These are phyloP conservation scores for Magallana ariakensis DNA, from an alignment of 1,140 invertebrate genomes.

Conservation along the genomic window DNA sequence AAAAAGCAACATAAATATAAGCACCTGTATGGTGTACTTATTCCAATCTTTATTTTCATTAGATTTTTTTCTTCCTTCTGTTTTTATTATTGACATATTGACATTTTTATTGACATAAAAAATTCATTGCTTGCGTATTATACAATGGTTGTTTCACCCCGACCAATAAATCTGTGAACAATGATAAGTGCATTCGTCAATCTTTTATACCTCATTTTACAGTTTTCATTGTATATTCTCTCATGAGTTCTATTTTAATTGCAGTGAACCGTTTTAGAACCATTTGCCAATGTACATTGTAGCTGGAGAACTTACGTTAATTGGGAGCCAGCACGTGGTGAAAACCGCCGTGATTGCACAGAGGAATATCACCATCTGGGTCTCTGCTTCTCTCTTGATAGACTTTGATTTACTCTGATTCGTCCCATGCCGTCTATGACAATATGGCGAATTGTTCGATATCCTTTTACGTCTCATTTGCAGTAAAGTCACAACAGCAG, in stretches of 20 bases:
- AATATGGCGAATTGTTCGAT: slow-evolving; percentile 65
- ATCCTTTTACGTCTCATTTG: slow-evolving; percentile 69
- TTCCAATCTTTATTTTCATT: too few relatives aligned
- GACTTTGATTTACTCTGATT: slow-evolving; percentile 57
- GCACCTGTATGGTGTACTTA: too few relatives aligned
- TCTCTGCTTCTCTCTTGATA: slow-evolving; percentile 76
- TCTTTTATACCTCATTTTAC: too few relatives aligned
- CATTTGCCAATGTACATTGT: not conserved
- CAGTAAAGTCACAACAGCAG: slow-evolving; percentile 74
- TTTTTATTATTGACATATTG: too few relatives aligned
- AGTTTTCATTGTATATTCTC: too few relatives aligned
- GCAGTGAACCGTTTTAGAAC: not conserved
- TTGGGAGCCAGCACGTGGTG: slow-evolving; percentile 78
- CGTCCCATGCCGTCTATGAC: slow-evolving; percentile 54
- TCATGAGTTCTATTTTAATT: not conserved
- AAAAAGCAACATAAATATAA: too few relatives aligned
- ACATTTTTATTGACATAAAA: too few relatives aligned
- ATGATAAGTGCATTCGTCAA: too few relatives aligned
- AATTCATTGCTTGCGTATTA: too few relatives aligned
- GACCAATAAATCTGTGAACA: too few relatives aligned
- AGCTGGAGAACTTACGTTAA: slow-evolving; percentile 76
- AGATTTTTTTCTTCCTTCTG: too few relatives aligned
- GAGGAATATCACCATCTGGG: slow-evolving; percentile 80
- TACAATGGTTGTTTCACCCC: too few relatives aligned
- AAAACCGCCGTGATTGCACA: slow-evolving; percentile 80